These are phyloP conservation scores for Campylomormyrus tamandua DNA, from an alignment of 2,113 vertebrate genomes.

Conservation along the genomic window DNA sequence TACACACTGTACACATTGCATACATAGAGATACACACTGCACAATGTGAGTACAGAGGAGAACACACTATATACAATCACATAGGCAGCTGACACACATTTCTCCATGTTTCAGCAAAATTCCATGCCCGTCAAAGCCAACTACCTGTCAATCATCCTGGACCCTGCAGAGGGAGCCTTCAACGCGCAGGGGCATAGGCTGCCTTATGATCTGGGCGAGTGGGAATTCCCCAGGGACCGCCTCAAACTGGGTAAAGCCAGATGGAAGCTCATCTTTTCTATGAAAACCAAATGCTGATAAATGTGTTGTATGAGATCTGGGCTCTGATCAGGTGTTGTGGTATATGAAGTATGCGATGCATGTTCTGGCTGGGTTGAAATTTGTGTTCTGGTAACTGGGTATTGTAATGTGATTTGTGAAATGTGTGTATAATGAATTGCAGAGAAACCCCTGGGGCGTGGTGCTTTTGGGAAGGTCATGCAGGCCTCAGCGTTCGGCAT, in stretches of 20 bases:
- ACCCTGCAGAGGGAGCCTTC: constrained; percentile 72
- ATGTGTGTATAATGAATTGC: constrained; percentile 21
- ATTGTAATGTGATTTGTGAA: background rate
- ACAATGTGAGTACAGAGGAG: background rate
- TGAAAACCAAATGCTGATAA: background rate
- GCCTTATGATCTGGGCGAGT: constrained; percentile 82
- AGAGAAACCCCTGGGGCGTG: constrained; percentile 85
- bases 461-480: constrained; percentile 89
- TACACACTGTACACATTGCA: background rate
- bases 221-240: constrained; percentile 88
- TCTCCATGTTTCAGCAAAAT: constrained; percentile 57
- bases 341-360: background rate
- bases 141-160: constrained; percentile 86
- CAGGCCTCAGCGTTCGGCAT: constrained; percentile 89
- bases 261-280: background rate
- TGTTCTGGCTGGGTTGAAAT: background rate
- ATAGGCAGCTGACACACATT: background rate
- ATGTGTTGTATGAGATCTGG: background rate
- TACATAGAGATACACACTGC: background rate
- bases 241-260: constrained; percentile 76
- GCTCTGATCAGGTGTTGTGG: background rate
- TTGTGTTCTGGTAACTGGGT: background rate
- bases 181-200: constrained; percentile 78
- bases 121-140: constrained; percentile 63
- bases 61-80: background rate